Base-by-base conservation (phyloP, 2,113 vertebrate species). In the Illadopsis cleaveri region DNA sequence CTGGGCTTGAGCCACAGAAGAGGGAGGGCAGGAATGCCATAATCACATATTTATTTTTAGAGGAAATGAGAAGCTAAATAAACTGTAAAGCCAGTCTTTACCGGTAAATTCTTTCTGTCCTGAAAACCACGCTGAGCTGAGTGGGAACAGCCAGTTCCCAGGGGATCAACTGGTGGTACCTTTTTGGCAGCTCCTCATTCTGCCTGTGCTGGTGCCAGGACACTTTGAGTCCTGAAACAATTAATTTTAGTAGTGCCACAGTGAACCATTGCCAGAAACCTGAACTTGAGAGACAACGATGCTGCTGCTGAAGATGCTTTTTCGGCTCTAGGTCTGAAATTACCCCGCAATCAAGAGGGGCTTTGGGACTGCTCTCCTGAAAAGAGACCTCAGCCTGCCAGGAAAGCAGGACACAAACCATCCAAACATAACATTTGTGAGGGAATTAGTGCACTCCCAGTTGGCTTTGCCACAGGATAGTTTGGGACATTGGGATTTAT, bases 161-260 rank as follows among this genome's bases (percentile, higher is more conserved):
- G 69, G 27, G 48, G 69, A 96, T 38, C 47, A 47, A 65, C 66
- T 71, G 72, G 33, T 44, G 56, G 76, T 22, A 72, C 22, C 64
- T 78, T 82, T 65, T 38, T 72, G 86, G 90, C 62, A 82, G 53
- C 0, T 0, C 22, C 44, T 92, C 33, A 28, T 33, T 85, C 38
- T 15, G 64, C 61, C 75, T 80, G 22, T 5, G 45, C 35, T 21
- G 54, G 24, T 61, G 81, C 90, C 89, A 86, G 75, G 75, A 80
- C 40, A 69, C 31, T 91, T 27, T 21, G 69, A 48, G 45, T 64
- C 87, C 68, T 61, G 83, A 73, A 96, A 94, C 57, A 83, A 97
- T 97, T 94, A 88, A 90, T 95, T 95, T 93, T 24, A 96, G 45
- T 40, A 90, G 45, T 27, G 58, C 53, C 69, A 77, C 70, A 82